Conservation (phyloP, 2,888 invertebrate species). For the Eugnorisma glareosa region DNA sequence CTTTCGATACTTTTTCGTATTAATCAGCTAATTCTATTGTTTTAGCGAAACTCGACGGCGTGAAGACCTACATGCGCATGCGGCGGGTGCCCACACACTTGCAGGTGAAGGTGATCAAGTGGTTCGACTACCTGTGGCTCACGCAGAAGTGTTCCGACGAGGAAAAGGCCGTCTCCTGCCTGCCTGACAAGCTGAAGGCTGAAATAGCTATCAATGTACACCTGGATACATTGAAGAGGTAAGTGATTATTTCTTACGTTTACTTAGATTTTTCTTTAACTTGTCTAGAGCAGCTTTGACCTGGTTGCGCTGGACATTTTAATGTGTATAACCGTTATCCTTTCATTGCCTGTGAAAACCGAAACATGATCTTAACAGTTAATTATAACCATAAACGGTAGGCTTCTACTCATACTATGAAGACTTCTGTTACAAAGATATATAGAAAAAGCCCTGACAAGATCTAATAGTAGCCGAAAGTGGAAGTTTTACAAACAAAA, state of each 20-base stretch:
- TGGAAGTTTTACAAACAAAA: conserved; percentile 11
- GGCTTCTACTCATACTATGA: neutral
- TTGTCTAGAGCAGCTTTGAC: neutral
- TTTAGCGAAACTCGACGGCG: conserved; percentile 99
- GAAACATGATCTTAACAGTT: neutral
- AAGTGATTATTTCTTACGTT: conserved; percentile 8
- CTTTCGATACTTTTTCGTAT: neutral
- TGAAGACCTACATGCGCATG: conserved; percentile 99
- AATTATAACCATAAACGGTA: neutral
- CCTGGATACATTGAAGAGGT: conserved; percentile 97
- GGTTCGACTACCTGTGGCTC: conserved; percentile 99
- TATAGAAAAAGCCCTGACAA: neutral
- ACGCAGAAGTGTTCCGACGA: conserved; percentile 99
- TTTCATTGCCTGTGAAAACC: neutral
- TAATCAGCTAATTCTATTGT: conserved; percentile 72
- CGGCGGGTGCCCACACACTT: conserved; percentile 98
- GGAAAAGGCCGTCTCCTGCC: conserved; percentile 98
- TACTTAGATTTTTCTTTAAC: no score
- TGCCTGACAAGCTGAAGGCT: conserved; percentile 99
- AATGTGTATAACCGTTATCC: no score
- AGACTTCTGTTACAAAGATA: neutral
- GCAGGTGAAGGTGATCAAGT: conserved; percentile 99
- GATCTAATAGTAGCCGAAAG: neutral
- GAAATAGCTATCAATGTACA: conserved; percentile 99
- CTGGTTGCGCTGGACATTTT: neutral